Evolutionary conservation across 2,797 vertebrate species (phyloP).

Genomic region (Lepus oiostolus): DNA sequence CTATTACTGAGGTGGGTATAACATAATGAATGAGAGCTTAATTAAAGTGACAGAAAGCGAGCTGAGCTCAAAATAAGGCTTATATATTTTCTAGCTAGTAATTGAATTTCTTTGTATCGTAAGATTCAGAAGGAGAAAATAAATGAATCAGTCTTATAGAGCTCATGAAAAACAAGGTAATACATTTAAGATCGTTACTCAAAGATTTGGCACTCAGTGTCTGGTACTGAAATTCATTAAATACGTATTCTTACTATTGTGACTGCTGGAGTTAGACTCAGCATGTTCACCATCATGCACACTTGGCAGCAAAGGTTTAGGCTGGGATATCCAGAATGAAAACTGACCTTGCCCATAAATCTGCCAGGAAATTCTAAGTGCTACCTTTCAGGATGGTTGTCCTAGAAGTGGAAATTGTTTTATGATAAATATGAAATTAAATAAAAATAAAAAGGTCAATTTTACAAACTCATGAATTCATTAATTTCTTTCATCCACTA

Average conservation of each 20-base stretch:
- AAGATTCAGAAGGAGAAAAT: constrained; percentile 41
- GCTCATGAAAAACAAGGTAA: not conserved
- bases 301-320: not conserved
- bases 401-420: constrained; percentile 38
- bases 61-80: not conserved
- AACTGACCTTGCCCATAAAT: not conserved
- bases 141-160: constrained; percentile 27
- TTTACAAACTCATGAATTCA: not conserved
- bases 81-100: not conserved
- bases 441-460: not conserved
- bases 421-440: constrained; percentile 18
- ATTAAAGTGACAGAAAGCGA: not conserved
- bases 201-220: not conserved
- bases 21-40: not conserved
- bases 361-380: not conserved
- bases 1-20: not conserved
- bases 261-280: not conserved
- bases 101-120: constrained; percentile 26
- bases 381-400: not conserved
- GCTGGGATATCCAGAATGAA: not conserved
- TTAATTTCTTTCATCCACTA: not conserved
- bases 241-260: not conserved
- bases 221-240: not conserved
- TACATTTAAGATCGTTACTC: not conserved
- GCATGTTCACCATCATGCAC: not conserved